Evolutionary conservation across 2,797 vertebrate genomes (phyloP).

Genomic region (Octomys mimax): DNA sequence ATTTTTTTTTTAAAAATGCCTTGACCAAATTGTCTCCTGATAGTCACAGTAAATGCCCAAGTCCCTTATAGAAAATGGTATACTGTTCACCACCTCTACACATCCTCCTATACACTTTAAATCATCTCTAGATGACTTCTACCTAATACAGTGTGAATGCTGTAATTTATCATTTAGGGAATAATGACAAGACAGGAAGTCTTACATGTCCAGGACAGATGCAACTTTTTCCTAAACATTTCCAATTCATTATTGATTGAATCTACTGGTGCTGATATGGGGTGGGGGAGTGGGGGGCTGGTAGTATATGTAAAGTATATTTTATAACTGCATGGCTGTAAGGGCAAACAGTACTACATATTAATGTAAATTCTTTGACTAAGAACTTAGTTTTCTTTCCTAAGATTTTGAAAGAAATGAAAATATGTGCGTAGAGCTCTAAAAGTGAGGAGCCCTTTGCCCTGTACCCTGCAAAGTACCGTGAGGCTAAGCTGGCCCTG

Average conservation of each 20-base stretch:
- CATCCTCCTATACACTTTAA: not conserved
- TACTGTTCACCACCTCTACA: not conserved
- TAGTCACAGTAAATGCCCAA: not conserved
- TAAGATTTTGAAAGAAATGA: constrained; percentile 46
- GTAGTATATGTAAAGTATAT: not conserved
- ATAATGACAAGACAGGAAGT: not conserved
- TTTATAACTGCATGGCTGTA: not conserved
- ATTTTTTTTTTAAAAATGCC: not conserved
- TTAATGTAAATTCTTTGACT: not conserved
- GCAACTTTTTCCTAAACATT: not conserved
- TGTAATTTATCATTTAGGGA: not conserved
- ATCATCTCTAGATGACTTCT: not conserved
- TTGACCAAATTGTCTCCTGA: too few species aligned
- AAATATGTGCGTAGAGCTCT: not conserved
- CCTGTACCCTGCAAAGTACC: not conserved
- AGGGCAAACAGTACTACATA: constrained; percentile 1
- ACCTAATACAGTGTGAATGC: not conserved
- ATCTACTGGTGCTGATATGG: not conserved
- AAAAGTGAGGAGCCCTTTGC: not conserved
- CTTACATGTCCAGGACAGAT: not conserved
- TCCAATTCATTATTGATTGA: not conserved
- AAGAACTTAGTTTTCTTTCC: not conserved
- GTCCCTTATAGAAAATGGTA: not conserved
- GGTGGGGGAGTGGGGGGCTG: not conserved
- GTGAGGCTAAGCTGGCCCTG: too few species aligned